Evolutionary conservation across 2,888 invertebrate genomes (phyloP).

Genomic region (Euproctis similis): DNA sequence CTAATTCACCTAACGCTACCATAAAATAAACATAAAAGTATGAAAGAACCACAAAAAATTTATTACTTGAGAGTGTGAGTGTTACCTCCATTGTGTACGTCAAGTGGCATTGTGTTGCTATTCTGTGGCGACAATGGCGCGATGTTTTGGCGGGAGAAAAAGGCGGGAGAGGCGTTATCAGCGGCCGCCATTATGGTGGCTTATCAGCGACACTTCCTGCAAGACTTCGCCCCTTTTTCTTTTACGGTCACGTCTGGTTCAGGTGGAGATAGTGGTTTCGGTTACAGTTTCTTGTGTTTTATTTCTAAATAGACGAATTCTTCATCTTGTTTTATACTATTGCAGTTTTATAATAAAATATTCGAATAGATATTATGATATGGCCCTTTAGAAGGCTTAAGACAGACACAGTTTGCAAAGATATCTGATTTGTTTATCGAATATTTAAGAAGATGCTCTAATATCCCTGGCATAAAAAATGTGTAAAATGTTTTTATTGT

Average conservation of each 20-base stretch:
- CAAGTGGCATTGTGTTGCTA: conserved; percentile 53
- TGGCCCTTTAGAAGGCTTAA: too few species aligned
- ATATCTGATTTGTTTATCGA: too few species aligned
- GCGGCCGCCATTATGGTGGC: conserved; percentile 70
- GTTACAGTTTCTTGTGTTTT: conserved; percentile 23
- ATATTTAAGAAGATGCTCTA: too few species aligned
- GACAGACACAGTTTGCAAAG: too few species aligned
- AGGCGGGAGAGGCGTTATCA: conserved; percentile 72
- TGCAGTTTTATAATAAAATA: too few species aligned
- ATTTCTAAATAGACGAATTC: conserved; percentile 32
- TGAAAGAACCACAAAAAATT: conserved; percentile 48
- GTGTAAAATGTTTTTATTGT: conserved; percentile 25
- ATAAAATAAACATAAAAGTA: conserved; percentile 36
- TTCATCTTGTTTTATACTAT: too few species aligned
- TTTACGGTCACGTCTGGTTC: conserved; percentile 70
- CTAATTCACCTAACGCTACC: conserved; percentile 26
- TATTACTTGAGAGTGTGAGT: conserved; percentile 40
- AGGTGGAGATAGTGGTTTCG: conserved; percentile 43
- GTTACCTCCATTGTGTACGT: conserved; percentile 36
- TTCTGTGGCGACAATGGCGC: conserved; percentile 63
- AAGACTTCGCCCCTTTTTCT: conserved; percentile 69
- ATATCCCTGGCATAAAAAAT: conserved; percentile 7
- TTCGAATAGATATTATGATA: too few species aligned
- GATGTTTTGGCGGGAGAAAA: conserved; percentile 70
- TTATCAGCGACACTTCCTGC: conserved; percentile 67